Evolutionary conservation across 2,888 invertebrate genomes (phyloP), one percentile per base, ranked within the genome.

Genomic region (Druceiella hillmani): DNA sequence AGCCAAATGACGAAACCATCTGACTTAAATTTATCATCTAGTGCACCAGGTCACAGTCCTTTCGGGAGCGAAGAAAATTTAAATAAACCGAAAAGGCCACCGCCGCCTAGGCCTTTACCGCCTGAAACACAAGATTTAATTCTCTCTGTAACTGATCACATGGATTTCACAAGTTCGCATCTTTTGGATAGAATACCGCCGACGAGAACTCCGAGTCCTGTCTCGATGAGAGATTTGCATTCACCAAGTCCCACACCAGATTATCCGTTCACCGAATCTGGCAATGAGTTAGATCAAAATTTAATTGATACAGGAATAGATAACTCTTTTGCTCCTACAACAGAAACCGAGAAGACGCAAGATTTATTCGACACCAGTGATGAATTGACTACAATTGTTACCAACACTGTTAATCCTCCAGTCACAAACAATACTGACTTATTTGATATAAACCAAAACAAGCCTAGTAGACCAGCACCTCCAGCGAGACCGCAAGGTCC

Each of bases 91-190:
- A 65, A 63, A 7, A 55, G 54, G 9, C 66, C 64, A 2, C 75
- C 75, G 24, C 66, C 75, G 1, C 57, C 74, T 2, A 76, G 80
- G 10, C 79, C 81, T 3, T 76, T 84, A 13, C 80, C 84, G 1
- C 78, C 82, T 45, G 86, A 87, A 60, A 91, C 91, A 0, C 87
- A 90, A 65, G 87, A 89, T 55, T 67, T 92, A 13, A 82, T 91
- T 31, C 75, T 85, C 48, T 87, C 86, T 17, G 90, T 91, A 2
- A 89, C 91, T 22, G 90, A 87, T 2, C 88, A 87, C 38, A 80
- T 91, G 81, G 89, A 92, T 55, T 87, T 87, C 33, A 87, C 89
- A 1, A 90, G 90, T 50, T 83, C 86, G 3, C 84, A 88, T 55
- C 65, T 92, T 35, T 62, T 91, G 38, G 87, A 89, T 50, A 80